Conservation (phyloP, 2,888 invertebrate species). For the Eristalis arbustorum region DNA sequence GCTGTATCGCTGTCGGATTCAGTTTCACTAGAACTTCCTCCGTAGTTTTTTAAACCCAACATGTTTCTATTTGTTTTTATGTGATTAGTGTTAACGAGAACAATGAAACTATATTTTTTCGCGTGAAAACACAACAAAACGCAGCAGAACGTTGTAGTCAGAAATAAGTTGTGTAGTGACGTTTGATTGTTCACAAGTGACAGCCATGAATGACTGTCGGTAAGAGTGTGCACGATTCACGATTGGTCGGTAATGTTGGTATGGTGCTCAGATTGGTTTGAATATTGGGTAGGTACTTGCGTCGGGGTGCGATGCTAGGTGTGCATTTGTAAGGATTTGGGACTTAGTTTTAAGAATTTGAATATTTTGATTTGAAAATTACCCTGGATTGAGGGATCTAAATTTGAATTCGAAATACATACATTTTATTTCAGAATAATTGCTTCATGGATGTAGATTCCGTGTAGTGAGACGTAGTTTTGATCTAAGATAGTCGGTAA, state of each 20-base stretch:
- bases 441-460: too few relatives aligned
- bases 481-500: too few relatives aligned
- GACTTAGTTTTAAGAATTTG: neutral
- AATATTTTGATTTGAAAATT: neutral
- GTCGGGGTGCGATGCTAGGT: neutral
- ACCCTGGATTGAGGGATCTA: too few relatives aligned
- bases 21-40: slow-evolving; percentile 83
- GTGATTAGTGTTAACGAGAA: neutral
- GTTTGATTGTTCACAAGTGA: neutral
- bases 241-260: neutral
- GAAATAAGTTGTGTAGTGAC: too few relatives aligned
- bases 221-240: neutral
- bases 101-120: neutral
- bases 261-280: neutral
- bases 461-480: too few relatives aligned
- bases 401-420: too few relatives aligned
- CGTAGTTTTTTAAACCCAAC: slow-evolving; percentile 88
- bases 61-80: slow-evolving; percentile 79
- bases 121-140: neutral
- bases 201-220: neutral
- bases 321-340: neutral
- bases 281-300: neutral
- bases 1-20: slow-evolving; percentile 82
- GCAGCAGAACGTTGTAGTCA: neutral
- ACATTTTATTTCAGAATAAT: too few relatives aligned